Evolutionary conservation across 2,888 invertebrate species (phyloP).

Genomic region (Phymatocera aterrima): DNA sequence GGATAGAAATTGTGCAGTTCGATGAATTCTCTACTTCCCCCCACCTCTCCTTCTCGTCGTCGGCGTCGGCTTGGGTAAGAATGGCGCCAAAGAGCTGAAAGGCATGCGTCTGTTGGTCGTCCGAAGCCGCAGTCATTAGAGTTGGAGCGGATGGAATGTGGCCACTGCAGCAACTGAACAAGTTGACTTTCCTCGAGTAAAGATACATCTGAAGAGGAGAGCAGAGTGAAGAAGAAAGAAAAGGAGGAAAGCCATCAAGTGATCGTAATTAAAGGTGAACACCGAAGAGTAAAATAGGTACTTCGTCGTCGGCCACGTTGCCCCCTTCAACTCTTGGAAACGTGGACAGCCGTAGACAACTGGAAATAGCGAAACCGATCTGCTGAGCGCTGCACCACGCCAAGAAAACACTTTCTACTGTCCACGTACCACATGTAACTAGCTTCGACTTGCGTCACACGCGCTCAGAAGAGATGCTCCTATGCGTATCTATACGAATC

Average conservation of each 20-base stretch:
- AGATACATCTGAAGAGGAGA: not conserved
- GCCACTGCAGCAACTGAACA: constrained; percentile 8
- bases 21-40: constrained; percentile 13
- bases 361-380: not conserved
- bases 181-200: constrained; percentile 9
- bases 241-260: not conserved
- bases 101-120: constrained; percentile 38
- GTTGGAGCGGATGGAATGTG: constrained; percentile 33
- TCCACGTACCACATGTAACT: constrained; percentile 28
- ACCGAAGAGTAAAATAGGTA: constrained; percentile 15
- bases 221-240: not conserved
- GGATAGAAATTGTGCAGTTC: not conserved
- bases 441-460: constrained; percentile 42
- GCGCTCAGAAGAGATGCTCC: constrained; percentile 26
- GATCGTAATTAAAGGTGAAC: constrained; percentile 27
- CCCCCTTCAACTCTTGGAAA: not conserved
- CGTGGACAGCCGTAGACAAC: not conserved
- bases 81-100: constrained; percentile 41
- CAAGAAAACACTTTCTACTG: constrained; percentile 40
- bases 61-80: constrained; percentile 12
- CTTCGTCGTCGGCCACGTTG: constrained; percentile 2
- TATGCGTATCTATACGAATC: constrained; percentile 29
- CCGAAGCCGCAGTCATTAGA: constrained; percentile 38
- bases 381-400: not conserved
- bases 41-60: not conserved